phyloP scores from a whole-genome alignment of 2,888 invertebrate species.

The Crepidodera aurea region DNA sequence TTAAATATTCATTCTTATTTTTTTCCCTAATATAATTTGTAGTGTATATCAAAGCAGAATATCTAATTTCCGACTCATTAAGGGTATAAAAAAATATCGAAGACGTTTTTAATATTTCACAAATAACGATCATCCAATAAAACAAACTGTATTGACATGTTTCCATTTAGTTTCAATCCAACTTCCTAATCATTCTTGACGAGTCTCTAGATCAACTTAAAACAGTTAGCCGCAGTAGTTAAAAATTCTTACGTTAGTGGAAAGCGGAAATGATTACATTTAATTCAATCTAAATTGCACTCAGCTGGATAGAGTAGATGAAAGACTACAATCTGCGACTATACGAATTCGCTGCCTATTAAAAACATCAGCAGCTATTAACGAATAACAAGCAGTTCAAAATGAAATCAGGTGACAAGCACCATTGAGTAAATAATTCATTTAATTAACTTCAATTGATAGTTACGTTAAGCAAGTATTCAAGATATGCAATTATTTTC shows the following conservation, averaged over 20 bases:
- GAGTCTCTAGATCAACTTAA: not conserved
- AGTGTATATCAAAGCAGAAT: no score
- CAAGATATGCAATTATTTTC: conserved; percentile 13
- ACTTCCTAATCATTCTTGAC: not conserved
- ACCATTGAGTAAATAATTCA: conserved; percentile 16
- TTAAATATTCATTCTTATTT: no score
- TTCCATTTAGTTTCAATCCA: no score
- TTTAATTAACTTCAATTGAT: conserved; percentile 13
- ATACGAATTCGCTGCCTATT: not conserved
- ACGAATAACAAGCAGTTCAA: not conserved
- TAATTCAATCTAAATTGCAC: not conserved
- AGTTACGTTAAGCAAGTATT: not conserved
- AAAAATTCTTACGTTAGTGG: not conserved
- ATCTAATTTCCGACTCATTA: no score
- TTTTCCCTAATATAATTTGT: no score
- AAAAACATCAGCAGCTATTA: not conserved
- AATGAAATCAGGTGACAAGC: conserved; percentile 15
- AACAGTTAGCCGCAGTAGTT: not conserved
- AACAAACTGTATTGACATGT: no score
- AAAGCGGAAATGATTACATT: conserved; percentile 1
- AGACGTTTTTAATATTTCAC: no score
- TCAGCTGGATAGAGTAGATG: not conserved
- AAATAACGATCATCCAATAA: no score
- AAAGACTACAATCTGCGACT: conserved; percentile 1
- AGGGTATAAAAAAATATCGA: no score